Percentiles rank a stretch among this genome's conserved stretches.
phyloP scores from a whole-genome alignment of 2,797 vertebrate genomes.

The Distichodus sexfasciatus region DNA sequence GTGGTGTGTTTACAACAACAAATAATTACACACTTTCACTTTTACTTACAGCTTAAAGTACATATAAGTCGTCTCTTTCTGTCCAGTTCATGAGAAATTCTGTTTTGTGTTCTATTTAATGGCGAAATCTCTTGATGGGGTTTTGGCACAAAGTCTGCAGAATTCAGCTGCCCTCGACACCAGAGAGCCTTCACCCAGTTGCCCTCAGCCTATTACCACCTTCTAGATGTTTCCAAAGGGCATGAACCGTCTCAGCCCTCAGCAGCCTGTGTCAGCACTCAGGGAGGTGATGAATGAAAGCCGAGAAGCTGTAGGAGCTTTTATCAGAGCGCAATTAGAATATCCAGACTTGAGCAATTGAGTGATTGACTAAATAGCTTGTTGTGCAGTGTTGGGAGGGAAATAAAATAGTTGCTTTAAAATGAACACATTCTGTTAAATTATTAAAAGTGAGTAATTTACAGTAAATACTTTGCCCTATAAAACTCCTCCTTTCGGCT shows the following conservation, averaged over 20 bases:
- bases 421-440: too few species aligned
- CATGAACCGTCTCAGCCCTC: slow-evolving; percentile 35
- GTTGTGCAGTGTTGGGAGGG: too few species aligned
- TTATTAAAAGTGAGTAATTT: too few species aligned
- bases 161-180: slow-evolving; percentile 50
- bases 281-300: slow-evolving; percentile 43
- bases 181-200: slow-evolving; percentile 49
- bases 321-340: slow-evolving; percentile 48
- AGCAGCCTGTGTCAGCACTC: slow-evolving; percentile 49
- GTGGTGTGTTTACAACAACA: too few species aligned
- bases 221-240: slow-evolving; percentile 60
- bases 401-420: too few species aligned
- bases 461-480: too few species aligned
- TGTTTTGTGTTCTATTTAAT: not conserved
- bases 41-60: too few species aligned
- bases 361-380: slow-evolving; percentile 23
- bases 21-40: too few species aligned
- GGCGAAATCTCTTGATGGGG: too few species aligned
- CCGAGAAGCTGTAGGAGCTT: slow-evolving; percentile 42
- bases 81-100: not conserved
- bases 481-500: too few species aligned
- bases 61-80: too few species aligned
- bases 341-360: slow-evolving; percentile 37
- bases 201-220: slow-evolving; percentile 61
- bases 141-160: not conserved